phyloP scores from a whole-genome alignment of 1,140 invertebrate genomes.

The Lordiphosa mommai region DNA sequence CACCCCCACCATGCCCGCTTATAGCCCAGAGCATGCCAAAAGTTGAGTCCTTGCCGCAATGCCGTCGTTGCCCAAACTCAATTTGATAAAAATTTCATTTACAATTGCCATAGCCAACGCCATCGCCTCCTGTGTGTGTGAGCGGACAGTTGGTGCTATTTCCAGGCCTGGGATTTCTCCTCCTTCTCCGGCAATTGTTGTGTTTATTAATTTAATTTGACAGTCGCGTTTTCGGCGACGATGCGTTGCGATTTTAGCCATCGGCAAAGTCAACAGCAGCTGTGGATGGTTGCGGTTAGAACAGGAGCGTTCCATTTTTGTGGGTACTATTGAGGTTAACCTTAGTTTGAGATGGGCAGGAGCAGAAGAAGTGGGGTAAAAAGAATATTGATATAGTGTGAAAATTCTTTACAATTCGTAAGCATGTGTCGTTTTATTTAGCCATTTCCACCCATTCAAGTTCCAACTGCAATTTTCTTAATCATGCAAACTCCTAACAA shows the following conservation, averaged over 20 bases:
- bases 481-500: conserved; percentile 28
- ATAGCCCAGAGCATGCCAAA: conserved; percentile 55
- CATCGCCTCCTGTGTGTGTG: conserved; percentile 18
- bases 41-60: conserved; percentile 68
- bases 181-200: conserved; percentile 60
- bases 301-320: conserved; percentile 25
- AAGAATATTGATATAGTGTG: background rate
- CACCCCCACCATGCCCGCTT: conserved; percentile 5
- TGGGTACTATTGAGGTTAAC: conserved; percentile 36
- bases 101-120: conserved; percentile 51
- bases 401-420: background rate
- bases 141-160: conserved; percentile 60
- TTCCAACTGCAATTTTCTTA: conserved; percentile 32
- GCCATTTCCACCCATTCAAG: conserved; percentile 34
- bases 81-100: conserved; percentile 74
- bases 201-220: conserved; percentile 78
- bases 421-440: conserved; percentile 26
- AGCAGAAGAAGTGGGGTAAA: background rate
- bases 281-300: conserved; percentile 44
- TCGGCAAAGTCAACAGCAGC: conserved; percentile 45
- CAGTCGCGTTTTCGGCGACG: conserved; percentile 52
- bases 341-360: conserved; percentile 16
- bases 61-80: conserved; percentile 48
- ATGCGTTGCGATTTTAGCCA: conserved; percentile 33
- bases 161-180: conserved; percentile 1